A percentile compares a stretch with the other conserved stretches of the same genome.
Evolutionary conservation across 2,888 invertebrate species (phyloP).

Genomic region (Polyommatus iphigenia): DNA sequence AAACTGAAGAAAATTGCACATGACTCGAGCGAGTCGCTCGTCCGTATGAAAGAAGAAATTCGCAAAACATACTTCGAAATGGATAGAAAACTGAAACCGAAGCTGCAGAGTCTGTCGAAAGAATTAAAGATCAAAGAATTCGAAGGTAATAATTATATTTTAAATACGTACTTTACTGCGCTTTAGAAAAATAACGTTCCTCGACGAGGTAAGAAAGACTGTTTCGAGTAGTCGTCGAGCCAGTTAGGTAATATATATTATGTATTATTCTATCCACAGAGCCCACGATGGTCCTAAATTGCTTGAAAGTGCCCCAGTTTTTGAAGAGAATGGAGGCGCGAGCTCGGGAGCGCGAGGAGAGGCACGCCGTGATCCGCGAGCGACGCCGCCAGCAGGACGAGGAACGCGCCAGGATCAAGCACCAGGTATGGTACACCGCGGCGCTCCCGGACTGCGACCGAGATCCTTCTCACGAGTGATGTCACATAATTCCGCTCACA

Average conservation of each 20-base stretch:
- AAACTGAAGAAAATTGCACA: constrained; percentile 85
- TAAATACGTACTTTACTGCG: background rate
- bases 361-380: constrained; percentile 72
- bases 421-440: constrained; percentile 55
- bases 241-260: too few species aligned
- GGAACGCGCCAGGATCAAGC: constrained; percentile 68
- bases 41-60: constrained; percentile 79
- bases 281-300: constrained; percentile 65
- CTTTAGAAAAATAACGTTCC: background rate
- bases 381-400: constrained; percentile 73
- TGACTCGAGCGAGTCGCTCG: constrained; percentile 81
- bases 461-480: background rate
- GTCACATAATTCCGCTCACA: constrained; percentile 44
- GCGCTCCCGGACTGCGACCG: background rate
- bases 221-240: too few species aligned
- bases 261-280: constrained; percentile 48
- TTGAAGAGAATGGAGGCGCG: constrained; percentile 86
- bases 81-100: constrained; percentile 79
- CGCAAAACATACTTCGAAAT: constrained; percentile 78
- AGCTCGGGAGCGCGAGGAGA: constrained; percentile 83
- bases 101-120: constrained; percentile 75
- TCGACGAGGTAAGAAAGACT: too few species aligned
- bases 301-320: constrained; percentile 83
- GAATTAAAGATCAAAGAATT: constrained; percentile 69
- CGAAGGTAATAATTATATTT: constrained; percentile 54